Conservation (phyloP, 1,140 invertebrate genomes). For the Drosophila seguyi region DNA sequence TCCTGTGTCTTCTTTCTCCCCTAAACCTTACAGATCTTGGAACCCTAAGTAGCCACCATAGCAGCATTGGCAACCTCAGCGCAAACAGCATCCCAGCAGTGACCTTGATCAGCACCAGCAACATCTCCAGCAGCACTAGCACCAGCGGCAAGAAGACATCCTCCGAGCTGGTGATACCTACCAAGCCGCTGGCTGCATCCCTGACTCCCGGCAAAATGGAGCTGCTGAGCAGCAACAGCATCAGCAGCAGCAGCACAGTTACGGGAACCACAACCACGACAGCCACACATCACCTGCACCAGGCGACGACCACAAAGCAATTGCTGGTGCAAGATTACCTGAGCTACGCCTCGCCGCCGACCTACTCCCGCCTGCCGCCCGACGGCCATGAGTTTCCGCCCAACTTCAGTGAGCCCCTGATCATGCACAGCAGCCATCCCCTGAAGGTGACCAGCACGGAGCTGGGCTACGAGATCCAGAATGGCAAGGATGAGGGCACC, state of each 20-base stretch:
- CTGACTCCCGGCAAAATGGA: constrained; percentile 68
- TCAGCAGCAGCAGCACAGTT: constrained; percentile 13
- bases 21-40: constrained; percentile 66
- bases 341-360: constrained; percentile 81
- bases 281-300: constrained; percentile 49
- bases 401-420: constrained; percentile 89
- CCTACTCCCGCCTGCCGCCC: constrained; percentile 91
- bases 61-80: constrained; percentile 39
- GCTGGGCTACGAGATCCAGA: constrained; percentile 28
- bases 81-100: constrained; percentile 31
- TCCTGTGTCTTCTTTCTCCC: constrained; percentile 15
- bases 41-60: constrained; percentile 66
- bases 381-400: constrained; percentile 95
- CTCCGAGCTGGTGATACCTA: constrained; percentile 6
- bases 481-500: constrained; percentile 40
- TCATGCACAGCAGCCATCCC: constrained; percentile 66
- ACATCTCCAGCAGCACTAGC: too few species aligned
- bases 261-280: constrained; percentile 28
- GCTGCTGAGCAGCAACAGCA: constrained; percentile 73
- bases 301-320: constrained; percentile 64
- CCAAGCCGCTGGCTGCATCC: constrained; percentile 18
- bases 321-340: constrained; percentile 79
- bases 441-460: constrained; percentile 33
- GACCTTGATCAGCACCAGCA: constrained; percentile 25
- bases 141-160: constrained; percentile 23